Evolutionary conservation across 2,797 vertebrate genomes (phyloP).

Genomic region (Diplodus sargus): DNA sequence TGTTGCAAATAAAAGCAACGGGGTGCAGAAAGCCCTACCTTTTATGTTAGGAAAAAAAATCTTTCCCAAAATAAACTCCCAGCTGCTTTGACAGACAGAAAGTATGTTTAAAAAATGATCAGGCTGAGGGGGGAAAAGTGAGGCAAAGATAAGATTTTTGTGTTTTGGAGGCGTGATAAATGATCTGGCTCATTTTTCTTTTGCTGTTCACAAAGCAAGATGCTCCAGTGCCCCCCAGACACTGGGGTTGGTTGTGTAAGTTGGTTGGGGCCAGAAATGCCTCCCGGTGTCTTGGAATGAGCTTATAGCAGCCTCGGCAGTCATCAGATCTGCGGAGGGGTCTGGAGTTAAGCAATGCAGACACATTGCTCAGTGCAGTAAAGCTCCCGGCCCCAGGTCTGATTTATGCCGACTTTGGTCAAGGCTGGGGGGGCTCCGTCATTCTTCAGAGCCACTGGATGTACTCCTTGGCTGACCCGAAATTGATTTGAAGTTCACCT

Average conservation of each 20-base stretch:
- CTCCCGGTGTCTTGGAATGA: conserved; percentile 68
- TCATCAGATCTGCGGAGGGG: conserved; percentile 48
- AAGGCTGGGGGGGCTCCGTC: conserved; percentile 52
- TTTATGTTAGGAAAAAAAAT: conserved; percentile 22
- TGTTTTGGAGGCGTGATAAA: conserved; percentile 20
- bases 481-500: conserved; percentile 68
- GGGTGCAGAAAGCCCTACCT: conserved; percentile 1
- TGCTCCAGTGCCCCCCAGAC: conserved; percentile 23
- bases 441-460: conserved; percentile 61
- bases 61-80: conserved; percentile 32
- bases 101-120: background rate
- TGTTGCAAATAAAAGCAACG: conserved; percentile 21
- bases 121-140: background rate
- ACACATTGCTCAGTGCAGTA: conserved; percentile 57
- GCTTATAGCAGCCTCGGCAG: conserved; percentile 40
- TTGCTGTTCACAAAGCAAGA: conserved; percentile 36
- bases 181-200: conserved; percentile 24
- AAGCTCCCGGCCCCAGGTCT: conserved; percentile 58
- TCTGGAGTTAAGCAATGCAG: conserved; percentile 68
- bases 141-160: background rate
- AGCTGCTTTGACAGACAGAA: conserved; percentile 23
- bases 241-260: conserved; percentile 46
- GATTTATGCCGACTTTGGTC: conserved; percentile 71
- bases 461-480: conserved; percentile 52
- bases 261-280: conserved; percentile 24